A percentile compares a stretch with the other conserved stretches of the same genome.
Evolutionary conservation across 2,888 invertebrate species (phyloP).

Genomic region (Microctonus brassicae): DNA sequence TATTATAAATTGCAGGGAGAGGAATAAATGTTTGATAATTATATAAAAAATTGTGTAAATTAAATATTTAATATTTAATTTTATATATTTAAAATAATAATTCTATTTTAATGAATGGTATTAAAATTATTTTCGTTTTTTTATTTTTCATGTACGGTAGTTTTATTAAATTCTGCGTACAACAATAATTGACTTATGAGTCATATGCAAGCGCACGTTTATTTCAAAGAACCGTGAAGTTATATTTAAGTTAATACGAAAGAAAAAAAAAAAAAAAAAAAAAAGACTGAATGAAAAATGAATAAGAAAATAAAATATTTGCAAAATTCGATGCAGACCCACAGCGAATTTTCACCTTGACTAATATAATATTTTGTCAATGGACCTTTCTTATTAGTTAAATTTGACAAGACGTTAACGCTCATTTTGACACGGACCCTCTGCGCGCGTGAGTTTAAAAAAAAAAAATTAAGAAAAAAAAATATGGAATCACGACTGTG

Average conservation of each 20-base stretch:
- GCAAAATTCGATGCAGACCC: conserved; percentile 19
- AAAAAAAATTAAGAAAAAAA: not conserved
- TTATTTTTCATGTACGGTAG: not conserved
- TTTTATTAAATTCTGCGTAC: conserved; percentile 1
- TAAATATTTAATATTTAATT: no score
- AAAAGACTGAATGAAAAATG: no score
- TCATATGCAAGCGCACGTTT: not conserved
- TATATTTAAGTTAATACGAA: not conserved
- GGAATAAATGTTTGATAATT: no score
- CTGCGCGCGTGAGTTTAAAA: not conserved
- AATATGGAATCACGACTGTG: not conserved
- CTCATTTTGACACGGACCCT: conserved; percentile 32
- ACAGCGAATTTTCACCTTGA: not conserved
- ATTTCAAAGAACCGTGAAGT: not conserved
- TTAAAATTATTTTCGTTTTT: conserved; percentile 26
- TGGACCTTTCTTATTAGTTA: conserved; percentile 36
- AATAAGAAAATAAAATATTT: not conserved
- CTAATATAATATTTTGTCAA: conserved; percentile 17
- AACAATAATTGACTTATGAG: conserved; percentile 13
- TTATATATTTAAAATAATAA: no score
- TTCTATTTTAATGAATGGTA: no score
- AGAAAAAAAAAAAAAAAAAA: not conserved
- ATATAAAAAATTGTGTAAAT: no score
- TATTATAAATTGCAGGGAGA: conserved; percentile 33
- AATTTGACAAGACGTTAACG: conserved; percentile 40